A percentile compares a stretch with the other conserved stretches of the same genome.
These are phyloP conservation scores for Cheilosia impressa DNA, from an alignment of 2,888 invertebrate species.

Conservation along the genomic window DNA sequence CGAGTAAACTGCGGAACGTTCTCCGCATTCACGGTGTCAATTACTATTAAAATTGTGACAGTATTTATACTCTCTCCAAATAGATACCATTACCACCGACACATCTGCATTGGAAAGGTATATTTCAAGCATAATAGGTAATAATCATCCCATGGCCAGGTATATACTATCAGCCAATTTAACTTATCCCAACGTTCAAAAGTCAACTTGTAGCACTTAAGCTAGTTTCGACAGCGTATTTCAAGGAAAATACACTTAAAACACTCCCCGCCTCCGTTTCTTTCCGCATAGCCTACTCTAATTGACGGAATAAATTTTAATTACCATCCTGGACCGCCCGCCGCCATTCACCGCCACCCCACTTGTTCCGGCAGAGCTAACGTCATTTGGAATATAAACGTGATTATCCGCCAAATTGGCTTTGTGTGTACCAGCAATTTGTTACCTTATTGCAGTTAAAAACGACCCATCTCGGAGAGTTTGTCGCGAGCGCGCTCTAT, in stretches of 20 bases:
- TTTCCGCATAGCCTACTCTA: constrained; percentile 28
- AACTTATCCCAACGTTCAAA: neutral
- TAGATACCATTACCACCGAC: too few species aligned
- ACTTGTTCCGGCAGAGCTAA: constrained; percentile 32
- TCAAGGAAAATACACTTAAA: constrained; percentile 43
- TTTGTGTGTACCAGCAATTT: constrained; percentile 72
- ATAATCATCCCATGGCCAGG: neutral
- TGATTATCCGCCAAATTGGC: constrained; percentile 75
- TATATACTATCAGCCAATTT: neutral
- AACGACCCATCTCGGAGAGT: constrained; percentile 44
- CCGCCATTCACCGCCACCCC: neutral
- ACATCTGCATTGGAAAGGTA: too few species aligned
- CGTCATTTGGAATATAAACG: constrained; percentile 64
- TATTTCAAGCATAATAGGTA: neutral
- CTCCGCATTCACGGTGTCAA: too few species aligned
- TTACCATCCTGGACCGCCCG: constrained; percentile 42
- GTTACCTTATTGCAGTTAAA: constrained; percentile 74
- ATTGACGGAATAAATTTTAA: constrained; percentile 72
- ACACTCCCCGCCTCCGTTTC: constrained; percentile 11
- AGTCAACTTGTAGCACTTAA: constrained; percentile 19
- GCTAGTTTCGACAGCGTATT: constrained; percentile 16
- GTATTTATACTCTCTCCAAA: too few species aligned
- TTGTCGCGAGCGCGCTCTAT: constrained; percentile 55
- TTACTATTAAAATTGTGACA: too few species aligned
- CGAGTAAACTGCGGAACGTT: too few species aligned